These are phyloP conservation scores for Lysandra coridon DNA, from an alignment of 2,888 invertebrate species.

Conservation along the genomic window DNA sequence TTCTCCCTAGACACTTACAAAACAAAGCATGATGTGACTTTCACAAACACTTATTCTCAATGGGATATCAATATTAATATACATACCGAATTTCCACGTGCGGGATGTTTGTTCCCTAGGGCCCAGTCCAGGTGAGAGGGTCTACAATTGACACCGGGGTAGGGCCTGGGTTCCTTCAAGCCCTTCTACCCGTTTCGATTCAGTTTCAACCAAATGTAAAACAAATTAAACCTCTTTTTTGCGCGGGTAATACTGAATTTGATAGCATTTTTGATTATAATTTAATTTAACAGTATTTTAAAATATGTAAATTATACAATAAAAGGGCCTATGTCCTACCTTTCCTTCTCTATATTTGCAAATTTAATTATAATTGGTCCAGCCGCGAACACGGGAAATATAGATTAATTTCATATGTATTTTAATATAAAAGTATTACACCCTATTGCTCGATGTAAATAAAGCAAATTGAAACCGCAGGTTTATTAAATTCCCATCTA, in stretches of 20 bases:
- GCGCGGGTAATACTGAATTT: too few relatives aligned
- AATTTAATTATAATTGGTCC: too few relatives aligned
- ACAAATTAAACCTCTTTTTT: too few relatives aligned
- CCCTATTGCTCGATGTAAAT: not conserved
- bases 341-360: too few relatives aligned
- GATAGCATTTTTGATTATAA: too few relatives aligned
- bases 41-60: conserved; percentile 18
- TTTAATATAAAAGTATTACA: not conserved
- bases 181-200: not conserved
- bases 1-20: not conserved
- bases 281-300: too few relatives aligned
- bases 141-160: conserved; percentile 5
- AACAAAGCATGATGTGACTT: conserved; percentile 3
- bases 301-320: too few relatives aligned
- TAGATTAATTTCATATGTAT: too few relatives aligned
- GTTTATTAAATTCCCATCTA: conserved; percentile 5
- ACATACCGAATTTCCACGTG: conserved; percentile 1
- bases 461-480: not conserved
- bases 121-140: conserved; percentile 3
- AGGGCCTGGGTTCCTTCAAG: not conserved
- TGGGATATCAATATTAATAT: conserved; percentile 20
- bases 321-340: too few relatives aligned
- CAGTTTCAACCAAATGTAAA: not conserved
- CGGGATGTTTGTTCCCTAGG: not conserved
- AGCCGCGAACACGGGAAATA: too few relatives aligned